These are phyloP conservation scores for Brassicogethes aeneus DNA, from an alignment of 2,888 invertebrate genomes.

Conservation along the genomic window DNA sequence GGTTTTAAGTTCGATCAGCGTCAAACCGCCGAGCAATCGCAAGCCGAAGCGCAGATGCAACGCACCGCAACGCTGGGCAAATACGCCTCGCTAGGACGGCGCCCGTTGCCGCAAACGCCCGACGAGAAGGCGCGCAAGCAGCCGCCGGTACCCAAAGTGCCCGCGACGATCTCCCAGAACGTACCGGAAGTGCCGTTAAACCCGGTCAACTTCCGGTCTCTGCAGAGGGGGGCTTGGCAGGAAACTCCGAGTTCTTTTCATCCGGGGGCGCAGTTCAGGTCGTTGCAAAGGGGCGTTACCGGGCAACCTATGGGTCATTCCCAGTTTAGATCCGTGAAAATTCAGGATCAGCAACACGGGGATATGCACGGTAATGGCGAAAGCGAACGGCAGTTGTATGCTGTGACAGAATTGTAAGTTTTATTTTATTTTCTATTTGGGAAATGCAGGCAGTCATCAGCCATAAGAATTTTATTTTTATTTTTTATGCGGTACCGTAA, in stretches of 20 bases:
- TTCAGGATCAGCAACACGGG: slow-evolving; percentile 37
- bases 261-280: slow-evolving; percentile 36
- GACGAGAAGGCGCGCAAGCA: slow-evolving; percentile 38
- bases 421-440: slow-evolving; percentile 29
- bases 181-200: slow-evolving; percentile 39
- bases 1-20: slow-evolving; percentile 47
- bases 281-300: slow-evolving; percentile 42
- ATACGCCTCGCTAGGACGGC: slow-evolving; percentile 39
- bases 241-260: slow-evolving; percentile 26
- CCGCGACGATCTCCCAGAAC: slow-evolving; percentile 31
- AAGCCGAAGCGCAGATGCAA: slow-evolving; percentile 18
- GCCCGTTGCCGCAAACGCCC: slow-evolving; percentile 40
- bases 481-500: no score
- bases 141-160: slow-evolving; percentile 38
- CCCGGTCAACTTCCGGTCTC: slow-evolving; percentile 46
- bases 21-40: slow-evolving; percentile 40
- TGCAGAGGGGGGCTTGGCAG: slow-evolving; percentile 41
- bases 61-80: slow-evolving; percentile 41
- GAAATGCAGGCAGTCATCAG: slow-evolving; percentile 39
- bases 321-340: slow-evolving; percentile 37
- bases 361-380: slow-evolving; percentile 40
- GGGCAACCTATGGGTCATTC: slow-evolving; percentile 23
- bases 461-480: slow-evolving; percentile 18
- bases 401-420: slow-evolving; percentile 61
- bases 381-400: slow-evolving; percentile 51